A percentile compares a stretch with the other conserved stretches of the same genome.
These are phyloP conservation scores for Eristalis pertinax DNA, from an alignment of 2,888 invertebrate genomes.

Conservation along the genomic window DNA sequence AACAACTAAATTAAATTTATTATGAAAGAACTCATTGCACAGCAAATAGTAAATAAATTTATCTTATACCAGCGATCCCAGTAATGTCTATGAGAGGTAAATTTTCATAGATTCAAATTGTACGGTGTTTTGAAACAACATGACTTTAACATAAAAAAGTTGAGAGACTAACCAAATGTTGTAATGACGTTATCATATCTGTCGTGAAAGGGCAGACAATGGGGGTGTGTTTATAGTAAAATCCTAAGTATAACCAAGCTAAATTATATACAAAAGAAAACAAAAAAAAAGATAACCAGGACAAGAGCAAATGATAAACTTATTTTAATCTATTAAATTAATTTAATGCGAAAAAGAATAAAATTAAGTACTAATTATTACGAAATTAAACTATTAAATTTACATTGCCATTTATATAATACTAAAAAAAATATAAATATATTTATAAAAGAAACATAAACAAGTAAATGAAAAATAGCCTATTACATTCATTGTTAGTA, in stretches of 20 bases:
- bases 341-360: conserved; percentile 44
- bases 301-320: conserved; percentile 57
- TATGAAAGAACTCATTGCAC: conserved; percentile 41
- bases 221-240: conserved; percentile 49
- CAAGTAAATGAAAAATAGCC: conserved; percentile 60
- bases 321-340: conserved; percentile 48
- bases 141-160: conserved; percentile 26
- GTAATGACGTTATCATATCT: conserved; percentile 66
- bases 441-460: conserved; percentile 49
- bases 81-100: conserved; percentile 1
- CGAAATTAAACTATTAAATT: conserved; percentile 66
- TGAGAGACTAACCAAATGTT: conserved; percentile 69
- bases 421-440: conserved; percentile 60
- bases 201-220: conserved; percentile 47
- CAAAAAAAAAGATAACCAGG: conserved; percentile 50
- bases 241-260: conserved; percentile 49
- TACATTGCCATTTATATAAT: conserved; percentile 72
- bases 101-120: conserved; percentile 41
- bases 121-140: conserved; percentile 33
- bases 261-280: conserved; percentile 49
- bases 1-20: conserved; percentile 40
- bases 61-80: conserved; percentile 18
- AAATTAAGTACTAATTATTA: conserved; percentile 57
- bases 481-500: conserved; percentile 70
- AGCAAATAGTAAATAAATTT: conserved; percentile 31